phyloP scores from a whole-genome alignment of 2,888 invertebrate species.

The Polymixis flavicincta region DNA sequence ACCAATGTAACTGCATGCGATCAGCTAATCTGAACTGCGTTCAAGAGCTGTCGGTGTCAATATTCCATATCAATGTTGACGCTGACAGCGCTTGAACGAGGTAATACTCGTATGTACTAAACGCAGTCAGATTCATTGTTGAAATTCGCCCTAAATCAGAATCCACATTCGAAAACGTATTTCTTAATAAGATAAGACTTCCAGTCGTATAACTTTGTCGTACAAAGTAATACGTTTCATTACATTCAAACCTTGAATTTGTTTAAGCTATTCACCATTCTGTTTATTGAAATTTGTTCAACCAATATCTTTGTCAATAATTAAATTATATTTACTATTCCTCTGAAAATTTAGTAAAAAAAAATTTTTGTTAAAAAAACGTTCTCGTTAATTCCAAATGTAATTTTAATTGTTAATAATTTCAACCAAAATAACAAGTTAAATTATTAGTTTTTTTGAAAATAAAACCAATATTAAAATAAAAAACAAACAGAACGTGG shows the following conservation, averaged over 20 bases:
- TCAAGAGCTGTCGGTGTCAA: too few species aligned
- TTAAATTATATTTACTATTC: not conserved
- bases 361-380: too few species aligned
- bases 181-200: not conserved
- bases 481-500: not conserved
- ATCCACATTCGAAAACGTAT: not conserved
- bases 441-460: not conserved
- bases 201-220: too few species aligned
- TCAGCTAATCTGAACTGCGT: too few species aligned
- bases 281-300: not conserved
- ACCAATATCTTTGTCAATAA: not conserved
- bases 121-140: too few species aligned
- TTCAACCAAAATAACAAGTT: not conserved
- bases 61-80: too few species aligned
- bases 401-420: not conserved
- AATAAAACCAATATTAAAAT: not conserved
- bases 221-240: too few species aligned
- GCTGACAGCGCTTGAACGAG: too few species aligned
- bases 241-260: slow-evolving; percentile 68
- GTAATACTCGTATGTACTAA: too few species aligned
- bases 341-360: not conserved
- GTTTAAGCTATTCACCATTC: not conserved
- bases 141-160: not conserved
- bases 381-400: not conserved
- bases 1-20: too few species aligned